Base-by-base conservation (phyloP, 2,888 invertebrate genomes). In the Phaonia tiefii region DNA sequence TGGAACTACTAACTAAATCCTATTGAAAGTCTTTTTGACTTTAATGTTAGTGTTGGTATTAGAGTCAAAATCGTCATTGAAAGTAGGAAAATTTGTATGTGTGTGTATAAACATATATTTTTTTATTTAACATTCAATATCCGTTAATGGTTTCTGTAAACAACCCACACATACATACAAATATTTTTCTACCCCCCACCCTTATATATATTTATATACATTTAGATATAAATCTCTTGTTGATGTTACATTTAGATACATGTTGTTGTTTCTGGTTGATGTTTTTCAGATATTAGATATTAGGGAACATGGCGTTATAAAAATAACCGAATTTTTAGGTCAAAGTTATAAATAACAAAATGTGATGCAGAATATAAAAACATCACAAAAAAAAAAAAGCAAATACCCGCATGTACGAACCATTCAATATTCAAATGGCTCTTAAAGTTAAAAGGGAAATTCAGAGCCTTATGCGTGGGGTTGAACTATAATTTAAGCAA, bases 71-170 rank as follows among this genome's bases (percentile, higher is more conserved):
- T 3, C 31, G 8, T 31, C 31, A 31, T 5, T 31, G 31, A 31
- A 3, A 31, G 3, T 31, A 31, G 3, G 31, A 31, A 31, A 5
- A 31, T 31, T 5, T 31, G 31, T 8, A 8, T 31, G 31, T 31
- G 31, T 31, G 31, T 31, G 31, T 31, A 8, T 31, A 5, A 31
- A 8, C 31, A 8, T 31, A 8, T 2, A 25, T 54, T 49, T 54
- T 25, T 54, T 54, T 39, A 25, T 22, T n/a, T 42, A 72, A 72
- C 58, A 72, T 77, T 78, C 72, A 78, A 78, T 78, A 67, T 78
- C 72, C 77, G 72, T 51, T 71, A 63, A 73, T 67, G 67, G 51
- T 42, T 73, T 42, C 42, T 44, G 73, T 60, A 60, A 72, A 72
- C 22, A 17, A 26, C 15, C n/a, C n/a, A n/a, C n/a, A n/a, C 56